phyloP scores from a whole-genome alignment of 2,888 invertebrate species.

The Synanthedon vespiformis region DNA sequence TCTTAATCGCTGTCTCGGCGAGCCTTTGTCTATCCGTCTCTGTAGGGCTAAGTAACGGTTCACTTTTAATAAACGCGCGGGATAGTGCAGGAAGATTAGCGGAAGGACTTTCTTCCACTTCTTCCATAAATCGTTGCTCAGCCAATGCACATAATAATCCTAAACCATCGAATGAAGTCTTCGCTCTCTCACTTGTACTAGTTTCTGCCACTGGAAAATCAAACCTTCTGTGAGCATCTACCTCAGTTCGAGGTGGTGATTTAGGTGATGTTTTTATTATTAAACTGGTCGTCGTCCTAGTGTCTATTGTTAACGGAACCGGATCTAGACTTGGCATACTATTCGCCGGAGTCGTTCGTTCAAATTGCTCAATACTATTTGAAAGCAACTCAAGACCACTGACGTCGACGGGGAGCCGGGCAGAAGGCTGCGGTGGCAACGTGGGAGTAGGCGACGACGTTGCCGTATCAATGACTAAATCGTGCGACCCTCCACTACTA shows the following conservation, averaged over 20 bases:
- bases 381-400: slow-evolving; percentile 86
- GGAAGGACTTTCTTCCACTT: slow-evolving; percentile 65
- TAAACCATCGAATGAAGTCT: slow-evolving; percentile 73
- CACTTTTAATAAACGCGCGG: slow-evolving; percentile 49
- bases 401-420: slow-evolving; percentile 71
- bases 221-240: slow-evolving; percentile 45
- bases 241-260: slow-evolving; percentile 47
- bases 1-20: slow-evolving; percentile 27
- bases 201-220: slow-evolving; percentile 42
- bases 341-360: slow-evolving; percentile 59
- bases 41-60: slow-evolving; percentile 42
- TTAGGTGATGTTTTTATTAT: slow-evolving; percentile 58
- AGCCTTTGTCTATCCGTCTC: slow-evolving; percentile 26
- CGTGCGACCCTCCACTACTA: slow-evolving; percentile 55
- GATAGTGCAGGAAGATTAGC: slow-evolving; percentile 22
- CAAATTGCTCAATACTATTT: slow-evolving; percentile 86
- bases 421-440: slow-evolving; percentile 12
- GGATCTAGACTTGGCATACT: slow-evolving; percentile 44
- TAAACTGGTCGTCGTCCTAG: slow-evolving; percentile 54
- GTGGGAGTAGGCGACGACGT: slow-evolving; percentile 18
- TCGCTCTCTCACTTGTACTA: slow-evolving; percentile 33
- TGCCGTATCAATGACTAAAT: slow-evolving; percentile 60
- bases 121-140: slow-evolving; percentile 85
- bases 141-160: slow-evolving; percentile 86
- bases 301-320: slow-evolving; percentile 44